Conservation (phyloP, 2,888 invertebrate species). For the Lamellibrachia satsuma region DNA sequence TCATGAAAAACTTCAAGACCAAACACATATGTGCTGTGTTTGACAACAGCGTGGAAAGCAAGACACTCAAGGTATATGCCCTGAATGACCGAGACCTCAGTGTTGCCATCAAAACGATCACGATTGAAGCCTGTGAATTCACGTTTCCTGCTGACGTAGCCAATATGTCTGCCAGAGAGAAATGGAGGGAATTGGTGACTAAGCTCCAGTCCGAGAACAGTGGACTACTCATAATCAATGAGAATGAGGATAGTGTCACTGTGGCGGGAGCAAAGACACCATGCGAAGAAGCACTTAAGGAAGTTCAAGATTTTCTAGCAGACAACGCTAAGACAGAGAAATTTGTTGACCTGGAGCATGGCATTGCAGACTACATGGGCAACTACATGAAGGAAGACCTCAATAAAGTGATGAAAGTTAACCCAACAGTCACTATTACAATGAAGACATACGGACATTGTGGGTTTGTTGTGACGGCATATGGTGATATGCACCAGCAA, state of each 20-base stretch:
- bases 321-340: conserved; percentile 22
- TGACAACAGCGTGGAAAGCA: neutral
- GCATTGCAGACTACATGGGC: neutral
- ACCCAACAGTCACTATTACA: too few species aligned
- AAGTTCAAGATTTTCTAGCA: conserved; percentile 21
- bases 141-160: neutral
- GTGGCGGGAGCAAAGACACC: neutral
- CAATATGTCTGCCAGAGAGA: neutral
- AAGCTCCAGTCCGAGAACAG: too few species aligned
- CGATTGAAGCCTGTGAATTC: neutral
- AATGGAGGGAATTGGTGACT: neutral
- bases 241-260: neutral
- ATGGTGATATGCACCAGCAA: neutral
- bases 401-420: neutral
- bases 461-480: neutral
- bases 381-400: conserved; percentile 22
- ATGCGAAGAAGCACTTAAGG: neutral
- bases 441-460: neutral
- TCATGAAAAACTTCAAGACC: neutral
- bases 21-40: neutral
- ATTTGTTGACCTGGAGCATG: conserved; percentile 19
- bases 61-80: neutral
- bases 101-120: neutral
- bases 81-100: neutral
- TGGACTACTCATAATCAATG: neutral